Evolutionary conservation across 2,797 vertebrate genomes (phyloP), one percentile per base, ranked within the genome.

Genomic region (Ceyx erithaca): DNA sequence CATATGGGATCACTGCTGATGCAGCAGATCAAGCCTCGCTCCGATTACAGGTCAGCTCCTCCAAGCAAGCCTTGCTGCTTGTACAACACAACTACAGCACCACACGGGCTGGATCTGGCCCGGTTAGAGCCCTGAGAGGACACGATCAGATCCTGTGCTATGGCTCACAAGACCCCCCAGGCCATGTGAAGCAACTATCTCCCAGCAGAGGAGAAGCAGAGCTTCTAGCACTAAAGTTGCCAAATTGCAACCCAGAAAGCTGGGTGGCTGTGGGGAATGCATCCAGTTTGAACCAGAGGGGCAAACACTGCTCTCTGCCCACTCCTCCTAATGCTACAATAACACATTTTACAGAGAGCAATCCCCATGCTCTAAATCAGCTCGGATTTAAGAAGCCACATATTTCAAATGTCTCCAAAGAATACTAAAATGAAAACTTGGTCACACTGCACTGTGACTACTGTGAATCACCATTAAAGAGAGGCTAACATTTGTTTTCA

Each of bases 401-500:
- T 35, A 6, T 57, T 81, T 80, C 37, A 35, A 16, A 30, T 4
- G 30, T 80, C 84, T 90, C 79, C 40, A 4, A 75, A 93, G 90
- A 83, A 87, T 10, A 80, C 25, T 14, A 48, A 90, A 83, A 33
- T 23, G 72, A 52, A 81, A 91, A 75, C 41, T 59, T 11, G 1
- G 89, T 59, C 41, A 81, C 64, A 55, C 79, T 63, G 64, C 37
- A 8, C 66, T 7, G 46, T 78, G 89, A 76, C 92, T 94, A 33
- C 63, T 21, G 16, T 46, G 16, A 70, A 89, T 43, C 5, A 1
- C 88, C 37, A 46, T 70, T 78, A 80, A 85, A 90, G 66, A 77
- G 40, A 86, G 89, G 43, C 68, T 67, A 96, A 94, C 84, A 78
- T 92, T 94, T 93, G 89, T 88, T 82, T 77, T 63, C 61, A 85